These are phyloP conservation scores for Alectoris magna DNA, from an alignment of 2,797 vertebrate genomes.

Conservation along the genomic window DNA sequence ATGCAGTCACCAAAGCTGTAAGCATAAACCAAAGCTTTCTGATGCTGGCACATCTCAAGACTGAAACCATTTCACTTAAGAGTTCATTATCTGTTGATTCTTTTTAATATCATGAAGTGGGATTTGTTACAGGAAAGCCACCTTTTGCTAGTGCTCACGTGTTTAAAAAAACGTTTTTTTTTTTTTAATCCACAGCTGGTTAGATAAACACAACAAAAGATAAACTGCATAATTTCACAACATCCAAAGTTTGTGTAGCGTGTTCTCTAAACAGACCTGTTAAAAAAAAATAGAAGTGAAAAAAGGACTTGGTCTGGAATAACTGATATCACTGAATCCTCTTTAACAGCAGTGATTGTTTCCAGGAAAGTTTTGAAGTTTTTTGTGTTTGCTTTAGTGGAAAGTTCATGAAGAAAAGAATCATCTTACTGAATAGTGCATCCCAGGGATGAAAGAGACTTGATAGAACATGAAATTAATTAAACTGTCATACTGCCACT, in stretches of 20 bases:
- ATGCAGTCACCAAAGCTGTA: not conserved
- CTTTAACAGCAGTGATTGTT: not conserved
- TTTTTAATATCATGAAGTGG: not conserved
- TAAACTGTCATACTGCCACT: not conserved
- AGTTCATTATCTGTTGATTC: not conserved
- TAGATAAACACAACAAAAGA: not conserved
- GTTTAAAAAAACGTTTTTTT: not conserved
- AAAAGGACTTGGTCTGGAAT: not conserved
- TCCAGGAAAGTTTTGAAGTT: not conserved
- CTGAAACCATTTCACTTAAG: not conserved
- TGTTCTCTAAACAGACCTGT: not conserved
- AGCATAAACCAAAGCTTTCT: not conserved
- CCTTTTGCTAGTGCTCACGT: not conserved
- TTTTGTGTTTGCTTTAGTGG: not conserved
- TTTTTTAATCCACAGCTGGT: conserved; percentile 5
- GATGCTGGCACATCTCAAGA: not conserved
- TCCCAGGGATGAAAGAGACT: not conserved
- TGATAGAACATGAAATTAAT: not conserved
- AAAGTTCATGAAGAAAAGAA: not conserved
- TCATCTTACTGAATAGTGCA: not conserved
- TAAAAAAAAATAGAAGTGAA: not conserved
- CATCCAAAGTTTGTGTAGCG: not conserved
- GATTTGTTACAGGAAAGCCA: not conserved
- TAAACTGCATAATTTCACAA: not conserved
- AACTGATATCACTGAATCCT: not conserved